Evolutionary conservation across 2,888 invertebrate genomes (phyloP), one percentile per base, ranked within the genome.

Genomic region (Acanthosepion pharaonis): DNA sequence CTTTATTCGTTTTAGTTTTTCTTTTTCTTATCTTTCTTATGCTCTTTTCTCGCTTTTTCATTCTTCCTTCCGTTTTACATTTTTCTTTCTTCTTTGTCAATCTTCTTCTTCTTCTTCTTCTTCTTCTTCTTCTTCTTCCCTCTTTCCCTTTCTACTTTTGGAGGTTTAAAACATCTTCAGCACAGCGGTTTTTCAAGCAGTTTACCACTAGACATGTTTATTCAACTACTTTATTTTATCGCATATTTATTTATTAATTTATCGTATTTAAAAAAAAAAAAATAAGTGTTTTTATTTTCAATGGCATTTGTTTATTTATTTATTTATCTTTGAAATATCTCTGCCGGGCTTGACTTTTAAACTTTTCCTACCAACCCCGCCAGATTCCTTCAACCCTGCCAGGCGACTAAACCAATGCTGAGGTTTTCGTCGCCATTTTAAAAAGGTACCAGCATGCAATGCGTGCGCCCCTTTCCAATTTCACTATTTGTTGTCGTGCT

Each of bases 371-470:
- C n/a, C 78, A n/a, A 78, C n/a, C 5, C 78, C 33, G 11, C 33
- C 23, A 18, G 20, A 59, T 5, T 20, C 59, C 23, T 33, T 33
- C n/a, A 33, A n/a, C 33, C 78, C n/a, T 78, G n/a, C 78, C 78
- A n/a, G 78, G 33, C n/a, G 78, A 78, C n/a, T n/a, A 33, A 78
- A 78, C 78, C 78, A 33, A 78, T n/a, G 78, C 78, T 33, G 78
- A 33, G n/a, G 15, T 78, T 15, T 78, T 78, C 78, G 78, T n/a
- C 78, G 78, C 78, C 78, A 78, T 33, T 78, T 78, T 78, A 0
- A 78, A 78, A 78, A 78, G n/a, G 78, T 33, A 78, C 78, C 78
- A 78, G 78, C 78, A 78, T n/a, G n/a, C 78, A 78, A 78, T 78
- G 33, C 78, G n/a, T 78, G 78, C 15, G n/a, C 33, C 78, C 33